Evolutionary conservation across 2,888 invertebrate genomes (phyloP).

Genomic region (Pherbina coryleti): DNA sequence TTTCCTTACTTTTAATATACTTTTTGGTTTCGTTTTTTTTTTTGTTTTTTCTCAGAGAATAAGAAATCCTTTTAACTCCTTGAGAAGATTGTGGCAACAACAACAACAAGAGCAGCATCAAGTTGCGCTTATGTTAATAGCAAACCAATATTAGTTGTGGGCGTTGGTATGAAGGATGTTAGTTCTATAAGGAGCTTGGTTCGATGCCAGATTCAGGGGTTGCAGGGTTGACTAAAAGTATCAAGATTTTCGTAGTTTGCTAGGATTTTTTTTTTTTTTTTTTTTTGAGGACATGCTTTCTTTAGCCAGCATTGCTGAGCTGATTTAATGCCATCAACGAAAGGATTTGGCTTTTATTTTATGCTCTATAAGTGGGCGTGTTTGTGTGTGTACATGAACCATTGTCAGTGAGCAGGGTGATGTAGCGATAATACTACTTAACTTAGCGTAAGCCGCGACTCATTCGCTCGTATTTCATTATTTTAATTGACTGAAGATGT

Average conservation of each 20-base stretch:
- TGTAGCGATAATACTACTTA: too few species aligned
- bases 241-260: neutral
- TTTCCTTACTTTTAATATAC: conserved; percentile 1
- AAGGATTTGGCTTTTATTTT: conserved; percentile 23
- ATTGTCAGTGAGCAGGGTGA: too few species aligned
- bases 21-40: neutral
- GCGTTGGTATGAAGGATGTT: neutral
- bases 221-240: neutral
- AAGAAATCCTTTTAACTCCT: conserved; percentile 48
- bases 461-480: too few species aligned
- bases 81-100: neutral
- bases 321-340: conserved; percentile 33
- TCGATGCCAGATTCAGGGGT: too few species aligned
- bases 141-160: conserved; percentile 40
- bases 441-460: too few species aligned
- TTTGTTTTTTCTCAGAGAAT: neutral
- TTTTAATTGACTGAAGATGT: too few species aligned
- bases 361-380: neutral
- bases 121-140: conserved; percentile 38
- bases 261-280: too few species aligned
- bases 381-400: too few species aligned
- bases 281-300: neutral
- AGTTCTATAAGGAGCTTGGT: neutral
- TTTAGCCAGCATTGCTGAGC: neutral
- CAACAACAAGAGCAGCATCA: neutral